A percentile compares a stretch with the other conserved stretches of the same genome.
Conservation (phyloP, 2,113 vertebrate species). For the Serinus canaria region DNA sequence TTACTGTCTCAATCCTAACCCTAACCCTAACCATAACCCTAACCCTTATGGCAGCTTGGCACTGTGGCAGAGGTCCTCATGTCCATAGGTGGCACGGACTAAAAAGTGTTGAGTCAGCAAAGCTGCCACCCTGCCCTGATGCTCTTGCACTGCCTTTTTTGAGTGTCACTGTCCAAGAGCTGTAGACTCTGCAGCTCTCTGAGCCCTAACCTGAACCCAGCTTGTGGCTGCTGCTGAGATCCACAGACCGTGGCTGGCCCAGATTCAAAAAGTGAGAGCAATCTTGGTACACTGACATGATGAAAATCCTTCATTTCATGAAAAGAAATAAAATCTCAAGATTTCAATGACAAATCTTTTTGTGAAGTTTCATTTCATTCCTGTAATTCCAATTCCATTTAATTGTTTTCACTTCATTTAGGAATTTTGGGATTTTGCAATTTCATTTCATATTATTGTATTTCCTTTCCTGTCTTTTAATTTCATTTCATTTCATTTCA, state of each 20-base stretch:
- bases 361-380: not conserved
- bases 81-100: not conserved
- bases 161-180: not conserved
- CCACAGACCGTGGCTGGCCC: not conserved
- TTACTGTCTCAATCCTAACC: not conserved
- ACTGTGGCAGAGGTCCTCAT: not conserved
- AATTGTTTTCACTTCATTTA: not conserved
- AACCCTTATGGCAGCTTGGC: not conserved
- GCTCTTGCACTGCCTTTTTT: not conserved
- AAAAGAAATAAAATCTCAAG: not conserved
- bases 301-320: not conserved
- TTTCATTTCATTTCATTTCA: not conserved
- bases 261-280: not conserved
- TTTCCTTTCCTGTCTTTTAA: not conserved
- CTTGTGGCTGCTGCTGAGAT: not conserved
- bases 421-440: not conserved
- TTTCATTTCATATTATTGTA: not conserved
- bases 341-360: not conserved
- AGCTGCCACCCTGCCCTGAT: not conserved
- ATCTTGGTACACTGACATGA: not conserved
- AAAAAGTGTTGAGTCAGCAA: not conserved
- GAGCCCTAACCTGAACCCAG: not conserved
- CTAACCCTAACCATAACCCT: no score
- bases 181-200: not conserved
- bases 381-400: not conserved